Percentiles rank a stretch among this genome's conserved stretches.
phyloP scores from a whole-genome alignment of 2,113 vertebrate genomes.

The Eulacestoma nigropectus region DNA sequence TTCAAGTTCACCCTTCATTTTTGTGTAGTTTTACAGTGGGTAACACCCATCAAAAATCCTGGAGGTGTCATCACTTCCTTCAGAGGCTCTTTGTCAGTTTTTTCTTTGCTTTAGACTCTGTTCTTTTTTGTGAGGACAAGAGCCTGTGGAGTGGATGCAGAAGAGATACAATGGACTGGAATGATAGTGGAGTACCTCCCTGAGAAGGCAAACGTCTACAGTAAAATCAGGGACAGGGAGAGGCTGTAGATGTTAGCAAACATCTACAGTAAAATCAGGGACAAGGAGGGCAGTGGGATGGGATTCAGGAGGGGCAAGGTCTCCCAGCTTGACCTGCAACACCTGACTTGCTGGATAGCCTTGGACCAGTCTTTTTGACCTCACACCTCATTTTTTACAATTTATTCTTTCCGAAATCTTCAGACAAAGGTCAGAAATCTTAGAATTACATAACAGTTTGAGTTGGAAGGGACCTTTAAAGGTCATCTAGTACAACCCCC shows the following conservation, averaged over 20 bases:
- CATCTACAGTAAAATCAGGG: not conserved
- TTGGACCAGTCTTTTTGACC: not conserved
- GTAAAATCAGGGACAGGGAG: not conserved
- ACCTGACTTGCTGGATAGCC: not conserved
- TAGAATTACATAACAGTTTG: not conserved
- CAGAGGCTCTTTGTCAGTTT: not conserved
- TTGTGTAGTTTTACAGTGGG: not conserved
- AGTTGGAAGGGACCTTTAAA: not conserved
- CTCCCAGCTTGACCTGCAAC: not conserved
- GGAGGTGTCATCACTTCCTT: not conserved
- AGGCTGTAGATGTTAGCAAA: too few species aligned
- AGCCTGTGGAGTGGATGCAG: not conserved
- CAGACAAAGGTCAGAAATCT: not conserved
- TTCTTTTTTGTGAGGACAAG: not conserved
- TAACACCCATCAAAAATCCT: not conserved
- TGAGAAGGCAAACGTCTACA: not conserved
- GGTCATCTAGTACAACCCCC: not conserved
- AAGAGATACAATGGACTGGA: not conserved
- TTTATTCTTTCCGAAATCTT: not conserved
- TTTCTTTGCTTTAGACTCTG: not conserved
- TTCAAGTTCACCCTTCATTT: not conserved
- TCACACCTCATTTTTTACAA: not conserved
- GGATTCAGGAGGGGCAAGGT: not conserved
- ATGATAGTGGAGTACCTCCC: not conserved
- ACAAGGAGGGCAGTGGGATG: not conserved